Evolutionary conservation across 2,888 invertebrate genomes (phyloP), one percentile per base, ranked within the genome.

Genomic region (Nymphalis polychloros): DNA sequence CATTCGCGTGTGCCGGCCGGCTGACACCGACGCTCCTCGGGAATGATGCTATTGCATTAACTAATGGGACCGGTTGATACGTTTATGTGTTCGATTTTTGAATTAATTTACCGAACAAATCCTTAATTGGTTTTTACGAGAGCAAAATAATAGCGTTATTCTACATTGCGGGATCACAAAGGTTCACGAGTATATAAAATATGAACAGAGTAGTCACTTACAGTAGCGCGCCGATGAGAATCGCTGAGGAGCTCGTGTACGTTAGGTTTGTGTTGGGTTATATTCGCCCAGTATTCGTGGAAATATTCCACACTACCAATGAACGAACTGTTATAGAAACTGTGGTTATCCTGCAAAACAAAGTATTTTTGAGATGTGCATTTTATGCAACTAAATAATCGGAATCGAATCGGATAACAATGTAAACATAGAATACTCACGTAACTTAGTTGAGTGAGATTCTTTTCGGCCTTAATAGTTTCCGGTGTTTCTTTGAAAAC

Each of bases 191-290:
- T 50, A 50, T 50, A 50, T 17, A 19, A 50, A 19, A 17, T 19
- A 7, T 8, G 3, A 50, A 52, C 23, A 48, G 0, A 10, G 27
- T 52, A 23, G 27, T 17, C 71, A 93, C 95, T 94, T 88, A 97
- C 97, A 77, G 96, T 97, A 64, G 98, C 98, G 74, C 97, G 93
- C 48, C 98, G 93, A 84, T 98, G 96, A 0, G 97, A 96, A 78
- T 95, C 93, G 69, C 97, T 97, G 17, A 98, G 93, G 79, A 97
- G 92, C 1, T 93, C 88, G 81, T 97, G 96, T 1, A 94, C 86
- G 64, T 94, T 94, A 0, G 94, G 93, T 69, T 94, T 92, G 2
- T 92, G 87, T 71, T 92, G 84, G 46, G 93, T 93, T 81, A 97
- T 93, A 78, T 96, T 94, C 1, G 95, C 93, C 97, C 97, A 98